These are phyloP conservation scores for Selene dorsalis DNA, from an alignment of 2,797 vertebrate species.

Conservation along the genomic window DNA sequence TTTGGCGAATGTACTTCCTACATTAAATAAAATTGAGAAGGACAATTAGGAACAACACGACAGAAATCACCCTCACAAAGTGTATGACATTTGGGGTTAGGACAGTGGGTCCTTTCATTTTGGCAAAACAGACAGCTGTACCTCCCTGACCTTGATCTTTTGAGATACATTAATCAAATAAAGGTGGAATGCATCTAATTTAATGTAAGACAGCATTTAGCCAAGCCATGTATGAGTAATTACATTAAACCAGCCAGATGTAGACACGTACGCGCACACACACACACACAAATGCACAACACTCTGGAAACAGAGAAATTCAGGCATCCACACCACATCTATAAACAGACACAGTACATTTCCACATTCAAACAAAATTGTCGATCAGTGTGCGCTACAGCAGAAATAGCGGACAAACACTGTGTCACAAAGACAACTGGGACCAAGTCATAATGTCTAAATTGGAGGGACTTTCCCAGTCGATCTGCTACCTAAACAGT, in stretches of 20 bases:
- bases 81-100: background rate
- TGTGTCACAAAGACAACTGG: slow-evolving; percentile 57
- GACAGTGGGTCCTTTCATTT: slow-evolving; percentile 46
- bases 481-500: slow-evolving; percentile 80
- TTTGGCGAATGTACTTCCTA: background rate
- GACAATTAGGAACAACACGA: background rate
- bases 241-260: slow-evolving; percentile 31
- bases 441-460: slow-evolving; percentile 53
- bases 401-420: slow-evolving; percentile 58
- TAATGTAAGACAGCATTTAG: slow-evolving; percentile 39
- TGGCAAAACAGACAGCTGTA: slow-evolving; percentile 11
- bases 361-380: slow-evolving; percentile 52
- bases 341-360: slow-evolving; percentile 60
- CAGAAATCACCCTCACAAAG: background rate
- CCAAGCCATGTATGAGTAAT: slow-evolving; percentile 32
- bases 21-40: background rate
- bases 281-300: background rate
- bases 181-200: slow-evolving; percentile 63
- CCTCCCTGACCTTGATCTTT: slow-evolving; percentile 37
- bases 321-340: slow-evolving; percentile 38
- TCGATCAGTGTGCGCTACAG: slow-evolving; percentile 53
- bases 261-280: background rate
- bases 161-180: slow-evolving; percentile 52
- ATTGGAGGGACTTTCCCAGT: slow-evolving; percentile 80
- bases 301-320: slow-evolving; percentile 10